Base-by-base conservation (phyloP, 2,113 vertebrate genomes). In the Ammodytes dubius region DNA sequence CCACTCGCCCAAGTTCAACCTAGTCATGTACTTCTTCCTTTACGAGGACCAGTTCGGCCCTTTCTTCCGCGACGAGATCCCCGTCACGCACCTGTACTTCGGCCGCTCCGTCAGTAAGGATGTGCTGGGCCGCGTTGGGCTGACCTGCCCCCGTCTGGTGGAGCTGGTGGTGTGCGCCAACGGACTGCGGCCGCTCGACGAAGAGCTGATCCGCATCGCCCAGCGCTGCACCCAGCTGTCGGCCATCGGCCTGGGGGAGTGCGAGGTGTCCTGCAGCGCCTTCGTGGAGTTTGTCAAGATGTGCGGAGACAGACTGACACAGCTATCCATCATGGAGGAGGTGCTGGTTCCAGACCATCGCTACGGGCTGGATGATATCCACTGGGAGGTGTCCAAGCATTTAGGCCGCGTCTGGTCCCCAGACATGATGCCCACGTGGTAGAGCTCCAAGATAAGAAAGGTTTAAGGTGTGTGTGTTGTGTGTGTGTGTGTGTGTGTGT, bases 341-440 rank as follows among this genome's bases (percentile, higher is more conserved):
- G 98, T 99, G 42, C 88, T 99, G 90, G 95, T 99, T 89, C 98
- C 98, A 73, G 98, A 99, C 90, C 97, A 98, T 84, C 96, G 96
- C 74, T 99, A 97, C 63, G 96, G 92, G 90, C 94, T 98, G 88
- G 97, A 99, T 85, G 97, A 99, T 86, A 98, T 99, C 89, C 98
- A 99, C 1, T 99, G 97, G 97, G 98, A 99, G 88, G 98, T 99
- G 79, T 99, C 97, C 12, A 99, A 99, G 92, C 96, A 98, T 89
- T 94, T 99, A 45, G 98, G 97, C 63, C 96, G 98, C 27, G 97
- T 98, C 70, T 99, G 98, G 98, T 99, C 98, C 92, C 98, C 98
- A 5, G 98, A 99, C 77, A 97, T 98, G 98, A 99, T 99, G 98
- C 98, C 98, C n/a, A 99, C 97, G 0, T 99, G 98, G 98, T 99